A percentile compares a stretch with the other conserved stretches of the same genome.
Evolutionary conservation across 2,888 invertebrate species (phyloP).

Genomic region (Luperina testacea): DNA sequence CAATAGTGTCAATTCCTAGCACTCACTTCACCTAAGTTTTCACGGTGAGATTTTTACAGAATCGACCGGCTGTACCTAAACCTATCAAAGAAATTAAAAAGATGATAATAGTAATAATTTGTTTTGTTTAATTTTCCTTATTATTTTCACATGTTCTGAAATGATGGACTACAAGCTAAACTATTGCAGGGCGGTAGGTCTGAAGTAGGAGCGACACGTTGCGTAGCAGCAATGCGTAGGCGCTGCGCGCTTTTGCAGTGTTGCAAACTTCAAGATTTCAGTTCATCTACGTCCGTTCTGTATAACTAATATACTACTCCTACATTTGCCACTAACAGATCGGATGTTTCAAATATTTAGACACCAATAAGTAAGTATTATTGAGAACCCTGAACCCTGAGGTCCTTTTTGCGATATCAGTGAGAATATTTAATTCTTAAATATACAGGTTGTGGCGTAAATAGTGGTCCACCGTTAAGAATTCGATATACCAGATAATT

Average conservation of each 20-base stretch:
- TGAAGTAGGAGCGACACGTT: slow-evolving; percentile 27
- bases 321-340: neutral
- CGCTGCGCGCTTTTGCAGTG: neutral
- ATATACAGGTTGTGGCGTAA: no score
- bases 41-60: no score
- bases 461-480: no score
- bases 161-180: neutral
- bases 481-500: no score
- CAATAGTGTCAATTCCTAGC: no score
- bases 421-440: neutral
- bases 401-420: neutral
- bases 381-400: neutral
- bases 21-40: no score
- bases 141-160: neutral
- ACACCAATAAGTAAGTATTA: slow-evolving; percentile 16
- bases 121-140: neutral
- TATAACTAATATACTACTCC: neutral
- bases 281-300: neutral
- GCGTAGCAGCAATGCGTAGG: slow-evolving; percentile 15
- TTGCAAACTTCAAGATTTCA: slow-evolving; percentile 1
- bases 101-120: neutral
- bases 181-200: neutral
- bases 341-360: neutral
- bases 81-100: neutral
- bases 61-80: neutral